These are phyloP conservation scores for Calameuta filiformis DNA, from an alignment of 2,888 invertebrate genomes.

Conservation along the genomic window DNA sequence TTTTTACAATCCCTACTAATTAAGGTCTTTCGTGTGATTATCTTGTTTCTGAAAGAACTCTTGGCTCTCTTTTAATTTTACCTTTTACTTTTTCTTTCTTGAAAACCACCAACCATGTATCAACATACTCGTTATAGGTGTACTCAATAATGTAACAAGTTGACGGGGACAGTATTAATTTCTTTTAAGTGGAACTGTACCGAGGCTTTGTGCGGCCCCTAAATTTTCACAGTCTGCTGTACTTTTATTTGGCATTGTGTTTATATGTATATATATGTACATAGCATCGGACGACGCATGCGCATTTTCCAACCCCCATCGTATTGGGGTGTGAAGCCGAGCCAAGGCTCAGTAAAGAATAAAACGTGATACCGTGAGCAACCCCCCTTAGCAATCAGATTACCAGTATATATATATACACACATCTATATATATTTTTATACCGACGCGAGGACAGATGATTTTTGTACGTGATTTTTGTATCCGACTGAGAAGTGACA, in stretches of 20 bases:
- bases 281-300: slow-evolving; percentile 29
- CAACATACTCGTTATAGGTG: background rate
- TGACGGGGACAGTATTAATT: background rate
- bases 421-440: background rate
- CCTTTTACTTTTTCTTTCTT: background rate
- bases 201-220: background rate
- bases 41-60: background rate
- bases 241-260: background rate
- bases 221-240: background rate
- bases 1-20: background rate
- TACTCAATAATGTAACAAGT: background rate
- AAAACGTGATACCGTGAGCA: slow-evolving; percentile 41
- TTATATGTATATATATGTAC: background rate
- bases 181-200: background rate
- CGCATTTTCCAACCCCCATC: slow-evolving; percentile 25
- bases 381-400: slow-evolving; percentile 10
- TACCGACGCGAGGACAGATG: slow-evolving; percentile 1
- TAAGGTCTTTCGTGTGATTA: background rate
- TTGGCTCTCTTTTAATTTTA: background rate
- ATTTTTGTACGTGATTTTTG: slow-evolving; percentile 2
- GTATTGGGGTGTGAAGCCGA: slow-evolving; percentile 41
- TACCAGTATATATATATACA: slow-evolving; percentile 3
- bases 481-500: slow-evolving; percentile 1
- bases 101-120: background rate
- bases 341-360: slow-evolving; percentile 43